Base-by-base conservation (phyloP, 1,140 invertebrate species). In the Diprion similis region DNA sequence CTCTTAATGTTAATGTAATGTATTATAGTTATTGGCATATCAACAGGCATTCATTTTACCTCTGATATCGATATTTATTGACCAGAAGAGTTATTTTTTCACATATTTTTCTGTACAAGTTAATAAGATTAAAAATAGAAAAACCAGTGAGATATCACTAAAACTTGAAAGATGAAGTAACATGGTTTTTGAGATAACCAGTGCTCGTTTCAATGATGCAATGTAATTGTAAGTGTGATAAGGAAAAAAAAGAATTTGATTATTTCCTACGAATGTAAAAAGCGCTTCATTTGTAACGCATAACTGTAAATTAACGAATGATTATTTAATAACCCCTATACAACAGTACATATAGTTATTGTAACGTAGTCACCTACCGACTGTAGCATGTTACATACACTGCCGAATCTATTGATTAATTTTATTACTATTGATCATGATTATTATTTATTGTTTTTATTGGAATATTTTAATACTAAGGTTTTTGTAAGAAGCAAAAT, bases 381-480 rank as follows among this genome's bases (percentile, higher is more conserved):
- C 73, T 81, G 78, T 84, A 84, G 84, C 83, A 80, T 81, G 83
- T 84, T 85, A 84, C 78, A 85, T 81, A 85, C 85, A 86, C 86
- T 88, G 86, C 86, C 86, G 86, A 87, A 86, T 74, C 80, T 84
- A 86, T 83, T 81, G 80, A 81, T 83, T 84, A 82, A 82, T 87
- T 84, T 84, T 84, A 84, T 85, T 81, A 84, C 84, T 84, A 80
- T 85, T 84, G 66, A 68, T 68, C 80, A 83, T 82, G 77, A 86
- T 82, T 80, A 88, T 87, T 86, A 88, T 88, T 88, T 88, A 88
- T 88, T 88, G 86, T 88, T 88, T 85, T 87, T 85, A 87, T 87
- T 88, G 83, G 84, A 85, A 87, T 88, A 88, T 88, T 88, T 88
- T 88, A 88, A 88, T 88, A 87, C 84, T 87, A 88, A 87, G 85